phyloP scores from a whole-genome alignment of 2,888 invertebrate species.

The Dorcus hopei region DNA sequence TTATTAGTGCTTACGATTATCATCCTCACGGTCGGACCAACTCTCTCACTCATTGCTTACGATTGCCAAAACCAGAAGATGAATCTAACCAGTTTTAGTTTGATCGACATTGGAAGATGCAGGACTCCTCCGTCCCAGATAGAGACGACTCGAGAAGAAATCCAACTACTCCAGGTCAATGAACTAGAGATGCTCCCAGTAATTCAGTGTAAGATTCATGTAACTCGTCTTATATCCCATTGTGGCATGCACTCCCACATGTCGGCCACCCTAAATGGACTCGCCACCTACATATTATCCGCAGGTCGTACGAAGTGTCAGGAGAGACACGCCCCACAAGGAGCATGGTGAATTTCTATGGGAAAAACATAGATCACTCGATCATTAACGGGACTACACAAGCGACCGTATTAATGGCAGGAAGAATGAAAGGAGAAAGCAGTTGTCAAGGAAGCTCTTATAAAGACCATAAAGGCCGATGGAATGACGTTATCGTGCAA shows the following conservation, averaged over 20 bases:
- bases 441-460: neutral
- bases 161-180: no score
- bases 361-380: no score
- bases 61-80: constrained; percentile 5
- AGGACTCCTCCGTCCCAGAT: no score
- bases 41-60: neutral
- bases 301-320: neutral
- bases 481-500: constrained; percentile 3
- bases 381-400: constrained; percentile 3
- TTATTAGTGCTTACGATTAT: no score
- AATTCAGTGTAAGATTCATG: no score
- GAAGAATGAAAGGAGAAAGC: constrained; percentile 3
- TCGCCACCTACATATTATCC: neutral
- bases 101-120: no score
- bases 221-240: no score
- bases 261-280: neutral
- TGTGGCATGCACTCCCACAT: constrained; percentile 6
- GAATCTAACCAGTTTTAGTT: constrained; percentile 3
- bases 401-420: constrained; percentile 3
- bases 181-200: no score
- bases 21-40: no score
- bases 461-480: constrained; percentile 4
- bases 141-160: no score
- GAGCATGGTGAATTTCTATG: neutral
- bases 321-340: constrained; percentile 3